Evolutionary conservation across 2,113 vertebrate species (phyloP), one percentile per base, ranked within the genome.

Genomic region (Nymphicus hollandicus): DNA sequence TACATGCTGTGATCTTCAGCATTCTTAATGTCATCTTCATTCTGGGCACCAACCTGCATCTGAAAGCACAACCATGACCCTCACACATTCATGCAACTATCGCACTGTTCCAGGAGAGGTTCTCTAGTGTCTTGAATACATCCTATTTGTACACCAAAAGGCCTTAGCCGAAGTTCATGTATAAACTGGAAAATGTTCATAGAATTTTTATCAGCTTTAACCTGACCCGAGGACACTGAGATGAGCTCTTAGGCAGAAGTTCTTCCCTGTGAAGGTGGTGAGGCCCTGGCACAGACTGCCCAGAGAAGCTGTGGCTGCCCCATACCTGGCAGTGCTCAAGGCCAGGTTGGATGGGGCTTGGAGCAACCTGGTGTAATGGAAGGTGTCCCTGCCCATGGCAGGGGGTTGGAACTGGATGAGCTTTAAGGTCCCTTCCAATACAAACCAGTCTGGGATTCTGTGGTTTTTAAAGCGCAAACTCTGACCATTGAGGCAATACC

Each of bases 101-200:
- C 7, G 6, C 4, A 10, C 33, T 73, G 29, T 64, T 93, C 55
- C 37, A 35, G 71, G 63, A 89, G 8, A 68, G 33, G 47, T 49
- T 93, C 50, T 88, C 41, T 80, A 64, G 41, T 43, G 27, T 53
- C 87, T 89, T 81, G 71, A 89, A 60, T 90, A 77, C 81, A 79
- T 74, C 60, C 73, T 41, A 46, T 46, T 65, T 87, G 64, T 93
- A 91, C 76, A 95, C 18, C 63, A 94, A 96, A 97, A 96, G 56
- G 77, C 56, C 81, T 96, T 77, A 95, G 78, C 37, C 86, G 73
- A 96, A 94, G 83, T 89, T 92, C 64, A 95, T 68, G 76, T 52
- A 93, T 97, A 66, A 97, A 77, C 35, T 56, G 50, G 70, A 76
- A 96, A 94, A 86, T 28, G 27, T 86, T 90, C 28, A 88, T 33